Conservation (phyloP, 2,113 vertebrate genomes). For the Cisticola juncidis region DNA sequence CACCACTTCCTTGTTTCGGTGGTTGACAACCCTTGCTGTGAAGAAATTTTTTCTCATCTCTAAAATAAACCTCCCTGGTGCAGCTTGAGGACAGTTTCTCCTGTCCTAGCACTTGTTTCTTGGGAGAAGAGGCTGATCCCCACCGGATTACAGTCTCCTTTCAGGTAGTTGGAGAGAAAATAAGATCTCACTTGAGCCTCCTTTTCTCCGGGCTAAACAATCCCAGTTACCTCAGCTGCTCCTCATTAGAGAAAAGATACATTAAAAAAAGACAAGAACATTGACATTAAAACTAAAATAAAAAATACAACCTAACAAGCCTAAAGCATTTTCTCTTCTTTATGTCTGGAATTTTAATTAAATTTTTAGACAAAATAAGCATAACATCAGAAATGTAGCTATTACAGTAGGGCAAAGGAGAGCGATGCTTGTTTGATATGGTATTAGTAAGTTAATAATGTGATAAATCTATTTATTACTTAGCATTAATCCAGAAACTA, state of each 20-base stretch:
- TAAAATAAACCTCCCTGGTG: not conserved
- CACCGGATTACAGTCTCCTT: not conserved
- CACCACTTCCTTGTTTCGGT: not conserved
- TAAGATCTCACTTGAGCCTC: not conserved
- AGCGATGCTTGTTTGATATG: not conserved
- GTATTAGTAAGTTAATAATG: constrained; percentile 58
- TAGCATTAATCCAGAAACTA: constrained; percentile 59
- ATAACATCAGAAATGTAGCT: constrained; percentile 16
- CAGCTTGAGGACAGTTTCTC: not conserved
- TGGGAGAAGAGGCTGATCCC: not conserved
- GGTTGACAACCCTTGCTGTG: not conserved
- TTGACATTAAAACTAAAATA: not conserved
- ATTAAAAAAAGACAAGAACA: not conserved
- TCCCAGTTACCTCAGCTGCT: not conserved
- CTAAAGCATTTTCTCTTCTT: not conserved
- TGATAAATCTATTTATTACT: constrained; percentile 64
- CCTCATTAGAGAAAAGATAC: not conserved
- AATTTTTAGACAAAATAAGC: not conserved
- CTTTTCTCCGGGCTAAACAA: not conserved
- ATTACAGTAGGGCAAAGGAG: constrained; percentile 17
- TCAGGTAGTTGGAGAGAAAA: not conserved
- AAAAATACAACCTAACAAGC: not conserved
- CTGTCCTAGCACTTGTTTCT: not conserved
- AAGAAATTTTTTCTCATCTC: not conserved
- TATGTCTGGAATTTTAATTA: not conserved